Percentiles rank a stretch among this genome's conserved stretches.
phyloP scores from a whole-genome alignment of 2,113 vertebrate species.

The Dendropsophus ebraccatus region DNA sequence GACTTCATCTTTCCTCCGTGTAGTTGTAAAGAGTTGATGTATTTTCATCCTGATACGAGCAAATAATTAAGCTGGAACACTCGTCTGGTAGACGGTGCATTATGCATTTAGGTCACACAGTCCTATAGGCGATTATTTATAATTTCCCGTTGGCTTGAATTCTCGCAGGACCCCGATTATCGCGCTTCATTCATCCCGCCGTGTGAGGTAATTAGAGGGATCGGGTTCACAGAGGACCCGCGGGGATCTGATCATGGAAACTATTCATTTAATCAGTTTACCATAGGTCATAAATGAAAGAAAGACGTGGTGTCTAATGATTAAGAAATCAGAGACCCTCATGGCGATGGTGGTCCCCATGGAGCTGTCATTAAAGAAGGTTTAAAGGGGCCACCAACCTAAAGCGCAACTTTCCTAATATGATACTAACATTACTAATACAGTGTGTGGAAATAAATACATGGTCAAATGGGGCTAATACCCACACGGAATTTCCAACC shows the following conservation, averaged over 20 bases:
- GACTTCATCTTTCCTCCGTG: not conserved
- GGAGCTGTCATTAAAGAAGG: not conserved
- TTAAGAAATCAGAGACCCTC: not conserved
- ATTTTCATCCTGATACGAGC: too few relatives aligned
- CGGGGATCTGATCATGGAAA: not conserved
- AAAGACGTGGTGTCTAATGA: not conserved
- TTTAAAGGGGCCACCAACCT: not conserved
- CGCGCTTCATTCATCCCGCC: not conserved
- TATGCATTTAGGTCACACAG: slow-evolving; percentile 39
- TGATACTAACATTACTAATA: not conserved
- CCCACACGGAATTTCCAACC: too few relatives aligned
- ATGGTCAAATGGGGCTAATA: too few relatives aligned
- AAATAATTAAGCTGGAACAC: not conserved
- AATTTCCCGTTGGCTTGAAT: not conserved
- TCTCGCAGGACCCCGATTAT: not conserved
- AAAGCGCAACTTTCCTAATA: not conserved
- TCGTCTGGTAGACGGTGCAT: not conserved
- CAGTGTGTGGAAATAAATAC: not conserved
- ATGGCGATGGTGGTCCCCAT: not conserved
- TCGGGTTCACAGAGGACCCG: not conserved
- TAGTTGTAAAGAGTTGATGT: not conserved
- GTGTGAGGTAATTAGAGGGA: slow-evolving; percentile 17
- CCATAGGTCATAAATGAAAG: not conserved
- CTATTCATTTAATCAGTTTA: not conserved
- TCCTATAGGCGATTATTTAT: slow-evolving; percentile 27